phyloP scores from a whole-genome alignment of 2,113 vertebrate species.

The Camelus dromedarius region DNA sequence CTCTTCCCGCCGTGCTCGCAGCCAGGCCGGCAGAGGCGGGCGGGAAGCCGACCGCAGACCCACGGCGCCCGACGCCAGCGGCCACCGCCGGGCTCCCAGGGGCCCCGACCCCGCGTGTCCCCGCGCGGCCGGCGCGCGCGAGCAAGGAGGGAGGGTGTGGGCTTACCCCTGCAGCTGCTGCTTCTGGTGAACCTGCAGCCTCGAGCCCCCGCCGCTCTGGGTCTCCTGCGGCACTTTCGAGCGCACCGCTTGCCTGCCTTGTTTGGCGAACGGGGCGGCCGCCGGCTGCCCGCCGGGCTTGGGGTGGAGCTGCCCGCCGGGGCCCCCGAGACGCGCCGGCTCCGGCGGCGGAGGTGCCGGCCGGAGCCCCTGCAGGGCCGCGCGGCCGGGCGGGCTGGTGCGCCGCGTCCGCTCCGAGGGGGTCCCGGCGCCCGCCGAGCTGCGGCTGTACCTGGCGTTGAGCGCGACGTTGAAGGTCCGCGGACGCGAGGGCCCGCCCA shows the following conservation, averaged over 20 bases:
- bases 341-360: conserved; percentile 61
- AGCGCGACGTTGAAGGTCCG: conserved; percentile 91
- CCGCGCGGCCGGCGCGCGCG: background rate
- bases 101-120: conserved; percentile 84
- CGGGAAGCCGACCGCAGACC: background rate
- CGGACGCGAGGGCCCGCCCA: conserved; percentile 78
- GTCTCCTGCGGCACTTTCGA: conserved; percentile 75
- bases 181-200: conserved; percentile 86
- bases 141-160: background rate
- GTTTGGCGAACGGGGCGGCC: conserved; percentile 83
- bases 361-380: conserved; percentile 83
- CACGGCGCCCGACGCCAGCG: background rate
- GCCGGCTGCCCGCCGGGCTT: conserved; percentile 81
- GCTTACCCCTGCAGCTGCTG: conserved; percentile 88
- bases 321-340: conserved; percentile 77
- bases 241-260: conserved; percentile 80
- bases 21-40: background rate
- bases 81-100: conserved; percentile 3
- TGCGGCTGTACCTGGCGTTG: conserved; percentile 85
- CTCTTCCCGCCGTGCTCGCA: background rate
- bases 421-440: conserved; percentile 82
- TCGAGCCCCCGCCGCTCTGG: conserved; percentile 79
- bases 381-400: conserved; percentile 86
- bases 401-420: conserved; percentile 91
- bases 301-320: conserved; percentile 83